Evolutionary conservation across 2,113 vertebrate species (phyloP).

Genomic region (Rhabdomys dilectus): DNA sequence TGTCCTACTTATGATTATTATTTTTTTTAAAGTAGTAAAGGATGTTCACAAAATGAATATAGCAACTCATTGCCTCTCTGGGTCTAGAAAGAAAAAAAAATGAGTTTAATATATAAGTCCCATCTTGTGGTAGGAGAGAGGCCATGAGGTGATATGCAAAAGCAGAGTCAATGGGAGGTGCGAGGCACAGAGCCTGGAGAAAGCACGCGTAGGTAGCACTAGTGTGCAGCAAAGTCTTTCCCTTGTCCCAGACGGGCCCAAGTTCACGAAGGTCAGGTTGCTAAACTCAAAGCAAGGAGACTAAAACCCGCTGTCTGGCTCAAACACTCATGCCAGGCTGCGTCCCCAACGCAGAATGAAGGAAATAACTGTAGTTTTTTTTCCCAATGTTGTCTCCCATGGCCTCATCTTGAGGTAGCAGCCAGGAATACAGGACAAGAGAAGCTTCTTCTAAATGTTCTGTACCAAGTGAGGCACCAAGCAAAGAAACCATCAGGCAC

Average conservation of each 20-base stretch:
- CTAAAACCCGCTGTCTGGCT: background rate
- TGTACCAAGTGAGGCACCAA: background rate
- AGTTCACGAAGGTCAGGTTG: background rate
- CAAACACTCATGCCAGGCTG: rapidly evolving
- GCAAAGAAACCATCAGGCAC: constrained; percentile 23
- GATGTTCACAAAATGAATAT: constrained; percentile 20
- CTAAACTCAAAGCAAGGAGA: background rate
- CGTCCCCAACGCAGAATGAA: background rate
- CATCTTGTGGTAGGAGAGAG: background rate
- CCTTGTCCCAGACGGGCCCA: background rate
- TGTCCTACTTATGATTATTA: background rate
- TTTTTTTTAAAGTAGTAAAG: background rate
- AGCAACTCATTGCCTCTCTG: background rate
- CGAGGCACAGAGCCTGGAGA: background rate
- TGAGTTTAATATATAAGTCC: background rate
- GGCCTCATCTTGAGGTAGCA: background rate
- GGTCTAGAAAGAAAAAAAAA: constrained; percentile 47
- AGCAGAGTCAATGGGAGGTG: background rate
- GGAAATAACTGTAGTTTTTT: background rate
- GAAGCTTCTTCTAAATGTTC: background rate
- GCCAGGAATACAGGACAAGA: background rate
- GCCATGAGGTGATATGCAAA: background rate
- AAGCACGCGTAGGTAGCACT: background rate
- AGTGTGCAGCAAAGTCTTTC: background rate
- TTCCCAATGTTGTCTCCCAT: background rate